These are phyloP conservation scores for Rhinoderma darwinii DNA, from an alignment of 2,113 vertebrate species.

Conservation along the genomic window DNA sequence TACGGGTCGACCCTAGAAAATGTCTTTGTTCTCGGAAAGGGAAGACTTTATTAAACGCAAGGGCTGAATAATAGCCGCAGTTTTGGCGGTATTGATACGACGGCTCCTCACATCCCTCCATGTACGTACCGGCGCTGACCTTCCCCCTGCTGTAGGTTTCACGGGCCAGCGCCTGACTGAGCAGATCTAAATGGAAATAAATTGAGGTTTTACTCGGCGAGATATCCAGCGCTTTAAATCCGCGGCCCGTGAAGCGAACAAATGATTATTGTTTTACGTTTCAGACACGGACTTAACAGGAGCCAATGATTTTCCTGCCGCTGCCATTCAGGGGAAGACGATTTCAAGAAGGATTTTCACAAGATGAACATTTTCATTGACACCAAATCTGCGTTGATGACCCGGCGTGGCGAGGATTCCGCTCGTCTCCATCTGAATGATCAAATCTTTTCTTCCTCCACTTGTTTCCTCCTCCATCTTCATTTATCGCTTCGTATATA, in stretches of 20 bases:
- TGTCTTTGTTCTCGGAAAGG: background rate
- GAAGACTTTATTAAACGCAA: background rate
- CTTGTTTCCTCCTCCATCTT: conserved; percentile 5
- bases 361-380: conserved; percentile 57
- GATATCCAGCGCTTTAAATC: conserved; percentile 39
- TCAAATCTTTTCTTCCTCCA: conserved; percentile 12
- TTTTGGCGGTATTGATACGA: background rate
- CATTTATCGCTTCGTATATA: conserved; percentile 19
- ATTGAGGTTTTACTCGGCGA: conserved; percentile 34
- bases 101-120: background rate
- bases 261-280: conserved; percentile 48
- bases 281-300: conserved; percentile 30
- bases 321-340: conserved; percentile 42
- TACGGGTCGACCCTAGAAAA: background rate
- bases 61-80: background rate
- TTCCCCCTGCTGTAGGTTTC: conserved; percentile 34
- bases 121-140: conserved; percentile 22
- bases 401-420: background rate
- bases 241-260: conserved; percentile 41
- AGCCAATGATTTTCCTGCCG: conserved; percentile 48
- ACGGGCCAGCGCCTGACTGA: conserved; percentile 48
- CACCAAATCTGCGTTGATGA: background rate
- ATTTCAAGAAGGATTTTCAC: conserved; percentile 44
- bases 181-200: conserved; percentile 52
- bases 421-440: conserved; percentile 11